Evolutionary conservation across 2,113 vertebrate species (phyloP).

Genomic region (Thryonomys swinderianus): DNA sequence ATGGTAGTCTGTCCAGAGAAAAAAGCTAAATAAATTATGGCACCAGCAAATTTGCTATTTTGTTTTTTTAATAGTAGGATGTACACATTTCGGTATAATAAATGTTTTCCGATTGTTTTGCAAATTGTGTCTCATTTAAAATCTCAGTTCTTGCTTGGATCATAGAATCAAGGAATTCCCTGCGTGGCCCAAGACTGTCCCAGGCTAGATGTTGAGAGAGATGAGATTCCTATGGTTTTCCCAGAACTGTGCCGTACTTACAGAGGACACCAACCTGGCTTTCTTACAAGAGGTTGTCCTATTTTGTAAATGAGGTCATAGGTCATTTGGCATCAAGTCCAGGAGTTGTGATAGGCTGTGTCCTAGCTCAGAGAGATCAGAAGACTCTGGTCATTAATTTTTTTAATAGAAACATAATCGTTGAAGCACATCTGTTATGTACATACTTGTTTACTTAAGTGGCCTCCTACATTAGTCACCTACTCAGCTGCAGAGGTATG

Average conservation of each 20-base stretch:
- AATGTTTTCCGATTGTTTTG: conserved; percentile 89
- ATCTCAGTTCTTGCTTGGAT: neutral
- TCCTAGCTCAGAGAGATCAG: neutral
- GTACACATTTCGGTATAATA: conserved; percentile 90
- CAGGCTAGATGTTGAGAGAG: neutral
- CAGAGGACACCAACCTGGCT: neutral
- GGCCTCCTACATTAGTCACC: neutral
- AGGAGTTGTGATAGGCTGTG: neutral
- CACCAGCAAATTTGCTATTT: conserved; percentile 88
- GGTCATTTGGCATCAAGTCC: neutral
- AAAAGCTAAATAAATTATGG: conserved; percentile 84
- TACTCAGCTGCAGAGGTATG: neutral
- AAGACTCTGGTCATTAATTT: neutral
- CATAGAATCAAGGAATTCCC: neutral
- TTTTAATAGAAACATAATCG: neutral
- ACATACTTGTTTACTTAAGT: neutral
- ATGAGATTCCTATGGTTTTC: neutral
- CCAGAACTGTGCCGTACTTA: neutral
- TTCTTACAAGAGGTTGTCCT: neutral
- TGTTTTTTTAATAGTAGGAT: conserved; percentile 86
- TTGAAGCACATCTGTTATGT: neutral
- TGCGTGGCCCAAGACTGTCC: no score
- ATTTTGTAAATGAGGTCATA: neutral
- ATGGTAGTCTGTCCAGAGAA: conserved; percentile 82
- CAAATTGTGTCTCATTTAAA: conserved; percentile 80